These are phyloP conservation scores for Periophthalmus modestus DNA, from an alignment of 2,113 vertebrate genomes.

Conservation along the genomic window DNA sequence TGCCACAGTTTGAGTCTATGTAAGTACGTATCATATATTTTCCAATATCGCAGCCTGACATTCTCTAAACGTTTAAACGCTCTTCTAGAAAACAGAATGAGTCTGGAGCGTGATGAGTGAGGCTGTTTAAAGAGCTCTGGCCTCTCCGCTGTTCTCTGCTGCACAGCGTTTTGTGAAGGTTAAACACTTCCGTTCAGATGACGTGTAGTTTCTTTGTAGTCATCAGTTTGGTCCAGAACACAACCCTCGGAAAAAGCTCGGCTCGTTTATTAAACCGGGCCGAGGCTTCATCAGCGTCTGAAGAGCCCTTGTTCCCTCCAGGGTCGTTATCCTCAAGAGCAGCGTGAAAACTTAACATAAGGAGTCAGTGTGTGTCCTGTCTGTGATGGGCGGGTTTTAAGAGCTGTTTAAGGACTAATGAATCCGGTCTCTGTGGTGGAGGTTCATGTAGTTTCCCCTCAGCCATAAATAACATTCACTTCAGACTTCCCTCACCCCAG, in stretches of 20 bases:
- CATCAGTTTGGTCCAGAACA: conserved; percentile 17
- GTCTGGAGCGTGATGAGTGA: background rate
- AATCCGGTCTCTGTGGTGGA: background rate
- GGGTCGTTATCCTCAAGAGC: background rate
- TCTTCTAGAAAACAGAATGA: background rate
- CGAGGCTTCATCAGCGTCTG: conserved; percentile 4
- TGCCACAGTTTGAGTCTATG: no score
- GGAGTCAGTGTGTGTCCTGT: background rate
- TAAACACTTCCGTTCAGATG: background rate
- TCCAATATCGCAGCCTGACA: background rate
- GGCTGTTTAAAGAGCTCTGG: background rate
- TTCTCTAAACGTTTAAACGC: background rate
- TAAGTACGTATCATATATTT: background rate
- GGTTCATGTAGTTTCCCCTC: no score
- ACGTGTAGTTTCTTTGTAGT: background rate
- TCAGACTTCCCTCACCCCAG: no score
- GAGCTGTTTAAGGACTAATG: background rate
- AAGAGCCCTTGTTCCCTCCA: conserved; percentile 7
- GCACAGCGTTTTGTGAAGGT: background rate
- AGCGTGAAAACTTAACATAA: background rate
- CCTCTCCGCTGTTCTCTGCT: background rate
- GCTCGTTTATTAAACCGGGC: conserved; percentile 20
- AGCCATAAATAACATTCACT: no score
- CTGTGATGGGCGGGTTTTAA: background rate
- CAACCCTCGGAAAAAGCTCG: background rate